These are phyloP conservation scores for Synanthedon myopaeformis DNA, from an alignment of 2,888 invertebrate genomes.

Conservation along the genomic window DNA sequence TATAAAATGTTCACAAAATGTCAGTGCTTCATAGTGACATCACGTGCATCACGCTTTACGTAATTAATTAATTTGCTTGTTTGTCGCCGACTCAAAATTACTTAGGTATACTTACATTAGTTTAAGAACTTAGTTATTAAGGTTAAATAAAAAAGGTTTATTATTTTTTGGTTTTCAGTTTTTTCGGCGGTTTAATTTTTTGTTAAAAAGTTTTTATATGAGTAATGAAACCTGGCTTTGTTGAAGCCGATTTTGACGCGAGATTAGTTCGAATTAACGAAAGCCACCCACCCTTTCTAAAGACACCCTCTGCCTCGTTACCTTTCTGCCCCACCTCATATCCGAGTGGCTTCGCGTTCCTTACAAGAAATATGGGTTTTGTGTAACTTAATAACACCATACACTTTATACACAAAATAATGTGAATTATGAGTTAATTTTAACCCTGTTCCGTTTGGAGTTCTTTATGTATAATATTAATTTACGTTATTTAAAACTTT, in stretches of 20 bases:
- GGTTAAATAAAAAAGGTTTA: too few species aligned
- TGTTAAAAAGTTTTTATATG: too few species aligned
- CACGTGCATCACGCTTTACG: too few species aligned
- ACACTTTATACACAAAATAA: neutral
- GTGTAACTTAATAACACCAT: neutral
- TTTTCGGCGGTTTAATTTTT: too few species aligned
- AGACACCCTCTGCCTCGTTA: slow-evolving; percentile 4
- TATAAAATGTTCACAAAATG: neutral
- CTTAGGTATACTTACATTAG: too few species aligned
- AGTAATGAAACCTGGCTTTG: slow-evolving; percentile 17
- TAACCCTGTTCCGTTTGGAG: too few species aligned
- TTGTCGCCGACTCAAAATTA: too few species aligned
- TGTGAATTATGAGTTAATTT: neutral
- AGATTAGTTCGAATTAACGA: slow-evolving; percentile 19
- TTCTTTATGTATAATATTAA: too few species aligned
- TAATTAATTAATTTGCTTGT: too few species aligned
- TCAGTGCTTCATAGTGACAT: neutral
- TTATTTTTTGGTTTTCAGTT: too few species aligned
- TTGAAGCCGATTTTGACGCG: slow-evolving; percentile 17
- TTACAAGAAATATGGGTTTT: slow-evolving; percentile 3
- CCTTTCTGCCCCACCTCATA: slow-evolving; percentile 2
- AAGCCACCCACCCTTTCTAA: slow-evolving; percentile 7
- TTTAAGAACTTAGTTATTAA: too few species aligned
- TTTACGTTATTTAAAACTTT: too few species aligned
- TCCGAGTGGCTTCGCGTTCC: neutral